Percentiles rank a stretch among this genome's conserved stretches.
These are phyloP conservation scores for Gallinago undulata DNA, from an alignment of 2,113 vertebrate genomes.

Conservation along the genomic window DNA sequence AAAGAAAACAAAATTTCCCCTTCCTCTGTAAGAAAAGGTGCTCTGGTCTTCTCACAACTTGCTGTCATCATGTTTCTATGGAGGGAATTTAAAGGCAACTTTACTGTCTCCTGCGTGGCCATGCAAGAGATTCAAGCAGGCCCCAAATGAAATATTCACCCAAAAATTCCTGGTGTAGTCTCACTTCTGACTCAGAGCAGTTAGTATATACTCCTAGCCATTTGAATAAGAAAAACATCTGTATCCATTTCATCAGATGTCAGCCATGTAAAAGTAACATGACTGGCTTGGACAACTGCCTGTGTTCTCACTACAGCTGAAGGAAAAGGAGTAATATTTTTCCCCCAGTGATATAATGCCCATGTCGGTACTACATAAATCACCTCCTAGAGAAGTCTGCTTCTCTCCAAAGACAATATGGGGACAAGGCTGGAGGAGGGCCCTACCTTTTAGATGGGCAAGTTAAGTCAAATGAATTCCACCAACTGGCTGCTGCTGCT, in stretches of 20 bases:
- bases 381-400: not conserved
- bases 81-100: not conserved
- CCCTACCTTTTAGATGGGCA: not conserved
- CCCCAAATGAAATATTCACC: not conserved
- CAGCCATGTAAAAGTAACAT: rapidly evolving
- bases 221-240: not conserved
- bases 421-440: not conserved
- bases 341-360: not conserved
- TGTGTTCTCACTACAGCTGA: not conserved
- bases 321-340: not conserved
- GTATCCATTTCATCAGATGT: not conserved
- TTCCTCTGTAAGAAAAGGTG: not conserved
- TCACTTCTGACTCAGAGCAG: not conserved
- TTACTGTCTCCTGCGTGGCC: not conserved
- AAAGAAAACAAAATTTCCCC: not conserved
- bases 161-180: not conserved
- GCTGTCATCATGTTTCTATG: not conserved
- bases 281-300: not conserved
- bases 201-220: not conserved
- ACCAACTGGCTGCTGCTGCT: not conserved
- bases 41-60: not conserved
- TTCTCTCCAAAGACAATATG: not conserved
- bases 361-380: not conserved
- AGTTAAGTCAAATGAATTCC: not conserved
- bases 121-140: rapidly evolving